phyloP scores from a whole-genome alignment of 2,113 vertebrate species.

The Gymnogyps californianus region DNA sequence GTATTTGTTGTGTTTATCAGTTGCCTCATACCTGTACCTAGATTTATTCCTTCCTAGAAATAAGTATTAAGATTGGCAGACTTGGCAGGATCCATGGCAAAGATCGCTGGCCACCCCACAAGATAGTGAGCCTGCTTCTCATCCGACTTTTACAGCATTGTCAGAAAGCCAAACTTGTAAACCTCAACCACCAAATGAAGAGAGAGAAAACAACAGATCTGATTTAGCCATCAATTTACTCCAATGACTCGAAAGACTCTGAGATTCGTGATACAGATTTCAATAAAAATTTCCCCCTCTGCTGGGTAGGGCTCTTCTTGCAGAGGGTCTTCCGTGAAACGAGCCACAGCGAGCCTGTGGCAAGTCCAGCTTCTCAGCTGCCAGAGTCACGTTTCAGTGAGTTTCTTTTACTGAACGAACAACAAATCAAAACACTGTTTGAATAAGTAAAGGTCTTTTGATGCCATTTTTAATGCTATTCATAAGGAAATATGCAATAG shows the following conservation, averaged over 20 bases:
- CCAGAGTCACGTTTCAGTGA: not conserved
- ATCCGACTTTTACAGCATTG: fast-evolving
- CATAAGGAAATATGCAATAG: not conserved
- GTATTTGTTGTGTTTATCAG: not conserved
- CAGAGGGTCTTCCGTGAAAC: not conserved
- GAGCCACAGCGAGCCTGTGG: not conserved
- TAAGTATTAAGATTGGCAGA: not conserved
- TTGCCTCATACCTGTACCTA: not conserved
- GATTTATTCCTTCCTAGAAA: not conserved
- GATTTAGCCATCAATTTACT: not conserved
- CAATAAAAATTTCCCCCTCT: not conserved
- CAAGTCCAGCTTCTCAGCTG: not conserved
- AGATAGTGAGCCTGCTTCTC: not conserved
- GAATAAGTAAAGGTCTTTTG: not conserved
- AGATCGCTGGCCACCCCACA: fast-evolving
- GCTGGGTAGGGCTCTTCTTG: not conserved
- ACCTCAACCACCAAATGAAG: not conserved
- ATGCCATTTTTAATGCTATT: not conserved
- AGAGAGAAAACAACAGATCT: not conserved
- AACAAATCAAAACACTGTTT: not conserved
- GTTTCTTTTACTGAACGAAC: not conserved
- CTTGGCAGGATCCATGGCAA: not conserved
- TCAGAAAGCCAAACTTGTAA: not conserved
- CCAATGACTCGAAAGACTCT: not conserved
- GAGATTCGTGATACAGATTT: not conserved